phyloP scores from a whole-genome alignment of 2,888 invertebrate genomes.

The Cheilosia urbana region DNA sequence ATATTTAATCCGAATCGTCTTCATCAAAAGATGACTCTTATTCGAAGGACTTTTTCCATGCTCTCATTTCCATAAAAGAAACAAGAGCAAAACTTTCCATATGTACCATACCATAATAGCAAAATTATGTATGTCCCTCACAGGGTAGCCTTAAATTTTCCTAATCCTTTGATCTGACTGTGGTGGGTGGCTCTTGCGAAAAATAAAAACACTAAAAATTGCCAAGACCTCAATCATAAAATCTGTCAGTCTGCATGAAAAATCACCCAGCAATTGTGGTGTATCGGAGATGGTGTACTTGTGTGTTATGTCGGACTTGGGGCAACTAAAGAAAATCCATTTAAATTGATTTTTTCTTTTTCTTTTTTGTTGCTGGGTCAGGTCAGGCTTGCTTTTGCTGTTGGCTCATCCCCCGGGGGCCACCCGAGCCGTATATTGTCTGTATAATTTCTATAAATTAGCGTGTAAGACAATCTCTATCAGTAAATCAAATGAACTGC shows the following conservation, averaged over 20 bases:
- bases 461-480: constrained; percentile 45
- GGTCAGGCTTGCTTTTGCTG: constrained; percentile 3
- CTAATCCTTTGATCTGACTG: constrained; percentile 45
- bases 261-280: constrained; percentile 54
- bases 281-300: background rate
- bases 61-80: constrained; percentile 49
- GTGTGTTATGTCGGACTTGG: background rate
- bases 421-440: constrained; percentile 22
- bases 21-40: constrained; percentile 16
- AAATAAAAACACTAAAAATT: constrained; percentile 7
- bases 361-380: constrained; percentile 36
- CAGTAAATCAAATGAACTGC: constrained; percentile 48
- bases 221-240: constrained; percentile 64
- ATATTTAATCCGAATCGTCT: constrained; percentile 63
- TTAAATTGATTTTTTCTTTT: constrained; percentile 59
- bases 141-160: constrained; percentile 32
- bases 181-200: background rate
- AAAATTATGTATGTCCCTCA: constrained; percentile 51
- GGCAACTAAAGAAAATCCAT: constrained; percentile 25
- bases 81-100: constrained; percentile 12
- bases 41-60: constrained; percentile 13
- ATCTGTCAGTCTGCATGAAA: constrained; percentile 63
- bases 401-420: constrained; percentile 29
- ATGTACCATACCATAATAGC: constrained; percentile 71
- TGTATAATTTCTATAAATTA: constrained; percentile 54